Percentiles rank a stretch among this genome's conserved stretches.
phyloP scores from a whole-genome alignment of 2,888 invertebrate genomes.

The Drosophila putrida region DNA sequence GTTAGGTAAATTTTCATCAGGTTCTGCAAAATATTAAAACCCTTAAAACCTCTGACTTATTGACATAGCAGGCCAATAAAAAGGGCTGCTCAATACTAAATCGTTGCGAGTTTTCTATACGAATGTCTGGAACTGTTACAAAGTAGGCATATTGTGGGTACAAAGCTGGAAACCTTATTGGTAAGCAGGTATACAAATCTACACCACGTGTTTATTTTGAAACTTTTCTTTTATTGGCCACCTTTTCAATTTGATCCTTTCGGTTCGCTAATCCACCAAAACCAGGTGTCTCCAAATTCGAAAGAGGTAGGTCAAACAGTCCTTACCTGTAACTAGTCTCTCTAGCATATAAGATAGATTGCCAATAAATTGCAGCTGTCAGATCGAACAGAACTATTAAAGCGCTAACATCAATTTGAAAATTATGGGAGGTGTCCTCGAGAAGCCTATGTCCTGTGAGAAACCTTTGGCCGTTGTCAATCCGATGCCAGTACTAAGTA shows the following conservation, averaged over 20 bases:
- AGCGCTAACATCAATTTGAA: constrained; percentile 10
- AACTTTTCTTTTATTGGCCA: neutral
- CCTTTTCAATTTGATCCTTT: neutral
- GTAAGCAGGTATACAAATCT: neutral
- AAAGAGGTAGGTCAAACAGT: neutral
- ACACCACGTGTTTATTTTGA: neutral
- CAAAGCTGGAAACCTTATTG: constrained; percentile 8
- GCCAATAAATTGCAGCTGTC: constrained; percentile 60
- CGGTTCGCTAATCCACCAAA: neutral
- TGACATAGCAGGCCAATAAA: constrained; percentile 8
- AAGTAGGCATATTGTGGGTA: constrained; percentile 11
- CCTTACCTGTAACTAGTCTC: neutral
- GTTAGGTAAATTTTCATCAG: no score
- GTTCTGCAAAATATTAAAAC: neutral
- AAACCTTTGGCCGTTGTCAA: constrained; percentile 50
- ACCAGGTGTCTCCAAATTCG: neutral
- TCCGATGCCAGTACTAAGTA: constrained; percentile 19
- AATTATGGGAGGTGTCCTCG: constrained; percentile 63
- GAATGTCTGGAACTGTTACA: neutral
- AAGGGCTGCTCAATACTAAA: neutral
- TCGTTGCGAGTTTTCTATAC: neutral
- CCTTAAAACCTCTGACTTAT: neutral
- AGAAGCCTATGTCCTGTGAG: constrained; percentile 19
- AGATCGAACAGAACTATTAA: constrained; percentile 39
- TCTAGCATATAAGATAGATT: constrained; percentile 36